A percentile compares a stretch with the other conserved stretches of the same genome.
Conservation (phyloP, 2,113 vertebrate species). For the Melanotaenia duboulayi region DNA sequence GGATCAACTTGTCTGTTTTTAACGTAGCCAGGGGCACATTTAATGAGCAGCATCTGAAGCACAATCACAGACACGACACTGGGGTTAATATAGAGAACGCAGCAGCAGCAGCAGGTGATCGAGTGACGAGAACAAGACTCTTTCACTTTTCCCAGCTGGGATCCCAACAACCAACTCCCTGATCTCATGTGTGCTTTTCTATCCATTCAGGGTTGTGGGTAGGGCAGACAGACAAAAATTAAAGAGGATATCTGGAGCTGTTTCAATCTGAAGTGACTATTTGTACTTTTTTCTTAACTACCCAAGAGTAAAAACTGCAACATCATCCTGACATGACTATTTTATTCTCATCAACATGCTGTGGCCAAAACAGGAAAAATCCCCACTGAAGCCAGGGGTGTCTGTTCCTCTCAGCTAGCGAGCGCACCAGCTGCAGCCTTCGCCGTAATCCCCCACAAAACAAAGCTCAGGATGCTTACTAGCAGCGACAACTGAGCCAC, state of each 20-base stretch:
- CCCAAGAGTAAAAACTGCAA: no score
- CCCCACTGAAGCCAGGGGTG: background rate
- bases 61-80: background rate
- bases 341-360: background rate
- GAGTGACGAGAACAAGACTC: slow-evolving; percentile 12
- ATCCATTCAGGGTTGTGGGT: background rate
- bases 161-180: slow-evolving; percentile 11
- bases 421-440: slow-evolving; percentile 43
- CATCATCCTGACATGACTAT: no score
- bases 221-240: background rate
- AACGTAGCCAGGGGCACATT: background rate
- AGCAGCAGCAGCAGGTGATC: slow-evolving; percentile 56
- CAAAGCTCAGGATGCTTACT: slow-evolving; percentile 7
- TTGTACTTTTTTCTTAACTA: background rate
- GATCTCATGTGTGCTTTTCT: slow-evolving; percentile 10
- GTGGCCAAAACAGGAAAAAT: background rate
- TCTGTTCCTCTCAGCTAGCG: background rate
- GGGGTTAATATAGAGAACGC: slow-evolving; percentile 1
- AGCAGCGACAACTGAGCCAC: slow-evolving; percentile 29
- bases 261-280: background rate
- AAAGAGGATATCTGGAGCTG: background rate
- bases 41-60: background rate
- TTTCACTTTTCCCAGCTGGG: slow-evolving; percentile 39
- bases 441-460: slow-evolving; percentile 31
- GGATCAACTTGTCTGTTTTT: background rate